These are phyloP conservation scores for Onthophagus taurus DNA, from an alignment of 1,140 invertebrate genomes.

Conservation along the genomic window DNA sequence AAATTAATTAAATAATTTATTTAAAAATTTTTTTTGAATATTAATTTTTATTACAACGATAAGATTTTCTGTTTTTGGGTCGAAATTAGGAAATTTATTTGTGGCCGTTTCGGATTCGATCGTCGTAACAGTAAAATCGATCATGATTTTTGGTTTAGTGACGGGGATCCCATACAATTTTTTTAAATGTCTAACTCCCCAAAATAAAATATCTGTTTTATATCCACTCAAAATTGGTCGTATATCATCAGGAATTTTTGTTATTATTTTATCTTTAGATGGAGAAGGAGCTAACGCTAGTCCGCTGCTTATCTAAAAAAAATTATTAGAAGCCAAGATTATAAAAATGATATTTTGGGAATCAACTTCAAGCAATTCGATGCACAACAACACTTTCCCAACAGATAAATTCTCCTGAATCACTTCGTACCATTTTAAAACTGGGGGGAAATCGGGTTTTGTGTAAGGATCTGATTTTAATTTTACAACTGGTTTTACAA, in stretches of 20 bases:
- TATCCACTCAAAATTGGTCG: slow-evolving; percentile 33
- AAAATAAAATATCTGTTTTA: slow-evolving; percentile 51
- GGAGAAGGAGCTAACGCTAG: too few species aligned
- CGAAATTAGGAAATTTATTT: slow-evolving; percentile 15
- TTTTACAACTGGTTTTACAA: slow-evolving; percentile 41
- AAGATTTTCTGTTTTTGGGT: not conserved
- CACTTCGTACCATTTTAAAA: slow-evolving; percentile 45
- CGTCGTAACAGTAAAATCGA: slow-evolving; percentile 44
- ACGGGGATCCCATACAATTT: slow-evolving; percentile 39
- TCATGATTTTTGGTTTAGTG: slow-evolving; percentile 43
- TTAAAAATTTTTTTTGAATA: not conserved
- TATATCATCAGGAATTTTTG: slow-evolving; percentile 42
- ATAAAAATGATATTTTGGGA: not conserved
- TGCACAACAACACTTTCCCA: slow-evolving; percentile 46
- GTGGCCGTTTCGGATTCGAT: slow-evolving; percentile 44
- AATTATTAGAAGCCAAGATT: not conserved
- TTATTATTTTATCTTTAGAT: slow-evolving; percentile 13
- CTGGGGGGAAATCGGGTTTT: slow-evolving; percentile 42
- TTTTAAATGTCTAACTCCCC: slow-evolving; percentile 49
- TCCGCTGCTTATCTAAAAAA: not conserved
- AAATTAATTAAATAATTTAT: slow-evolving; percentile 14
- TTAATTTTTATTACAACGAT: slow-evolving; percentile 1
- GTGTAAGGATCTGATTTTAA: slow-evolving; percentile 39
- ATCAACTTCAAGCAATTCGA: slow-evolving; percentile 45
- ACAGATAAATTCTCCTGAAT: slow-evolving; percentile 36